phyloP scores from a whole-genome alignment of 1,140 invertebrate species.

The Cryptotermes secundus region DNA sequence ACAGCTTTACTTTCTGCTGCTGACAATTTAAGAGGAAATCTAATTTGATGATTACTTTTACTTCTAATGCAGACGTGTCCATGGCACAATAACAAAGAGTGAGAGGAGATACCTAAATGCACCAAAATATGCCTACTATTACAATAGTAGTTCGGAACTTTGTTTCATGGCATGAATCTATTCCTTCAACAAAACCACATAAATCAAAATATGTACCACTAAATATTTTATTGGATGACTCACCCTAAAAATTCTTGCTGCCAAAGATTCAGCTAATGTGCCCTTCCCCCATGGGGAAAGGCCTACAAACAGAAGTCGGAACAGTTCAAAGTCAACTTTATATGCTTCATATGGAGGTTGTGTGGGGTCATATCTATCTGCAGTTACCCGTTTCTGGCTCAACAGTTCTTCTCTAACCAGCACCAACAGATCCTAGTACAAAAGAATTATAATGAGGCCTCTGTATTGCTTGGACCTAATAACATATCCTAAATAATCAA shows the following conservation, averaged over 20 bases:
- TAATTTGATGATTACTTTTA: no score
- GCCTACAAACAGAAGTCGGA: conserved; percentile 78
- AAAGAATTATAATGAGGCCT: conserved; percentile 25
- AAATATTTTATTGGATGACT: conserved; percentile 39
- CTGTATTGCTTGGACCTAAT: no score
- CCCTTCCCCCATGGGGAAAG: conserved; percentile 88
- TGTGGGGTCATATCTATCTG: conserved; percentile 64
- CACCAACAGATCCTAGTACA: conserved; percentile 62
- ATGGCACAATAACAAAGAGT: no score
- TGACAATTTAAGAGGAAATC: no score
- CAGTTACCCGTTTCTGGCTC: conserved; percentile 55
- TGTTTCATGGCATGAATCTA: no score
- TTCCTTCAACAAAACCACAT: no score
- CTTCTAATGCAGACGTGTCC: no score
- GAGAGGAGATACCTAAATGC: background rate
- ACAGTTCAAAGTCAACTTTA: conserved; percentile 87
- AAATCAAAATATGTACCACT: no score
- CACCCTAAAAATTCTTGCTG: conserved; percentile 85
- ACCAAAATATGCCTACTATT: background rate
- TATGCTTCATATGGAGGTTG: conserved; percentile 78
- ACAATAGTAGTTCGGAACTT: no score
- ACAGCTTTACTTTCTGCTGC: no score
- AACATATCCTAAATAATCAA: no score
- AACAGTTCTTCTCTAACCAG: conserved; percentile 73
- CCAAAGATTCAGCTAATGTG: conserved; percentile 70